These are phyloP conservation scores for Drosophila formosana DNA, from an alignment of 2,888 invertebrate genomes.

Conservation along the genomic window DNA sequence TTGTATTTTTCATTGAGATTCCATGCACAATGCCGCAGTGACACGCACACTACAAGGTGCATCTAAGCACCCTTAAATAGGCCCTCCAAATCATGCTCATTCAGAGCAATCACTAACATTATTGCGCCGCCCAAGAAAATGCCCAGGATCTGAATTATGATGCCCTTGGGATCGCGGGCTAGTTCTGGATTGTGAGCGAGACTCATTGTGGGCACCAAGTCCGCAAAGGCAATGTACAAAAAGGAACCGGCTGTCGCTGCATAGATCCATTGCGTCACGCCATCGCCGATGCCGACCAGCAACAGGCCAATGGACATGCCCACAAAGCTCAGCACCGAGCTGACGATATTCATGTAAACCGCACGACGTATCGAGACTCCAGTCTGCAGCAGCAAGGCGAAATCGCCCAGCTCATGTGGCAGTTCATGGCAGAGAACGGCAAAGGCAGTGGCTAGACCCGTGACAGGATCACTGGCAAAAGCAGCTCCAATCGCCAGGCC, in stretches of 20 bases:
- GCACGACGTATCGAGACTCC: slow-evolving; percentile 91
- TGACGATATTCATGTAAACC: slow-evolving; percentile 90
- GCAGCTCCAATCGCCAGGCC: slow-evolving; percentile 93
- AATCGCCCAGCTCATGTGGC: slow-evolving; percentile 93
- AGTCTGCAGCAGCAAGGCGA: slow-evolving; percentile 91
- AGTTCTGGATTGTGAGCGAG: slow-evolving; percentile 86
- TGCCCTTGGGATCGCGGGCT: slow-evolving; percentile 86
- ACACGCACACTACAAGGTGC: neutral
- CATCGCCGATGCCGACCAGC: slow-evolving; percentile 89
- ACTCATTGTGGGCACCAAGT: slow-evolving; percentile 90
- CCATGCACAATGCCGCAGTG: neutral
- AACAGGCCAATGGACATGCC: slow-evolving; percentile 90
- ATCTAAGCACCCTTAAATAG: slow-evolving; percentile 47
- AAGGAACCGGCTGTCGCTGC: slow-evolving; percentile 93
- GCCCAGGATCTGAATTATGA: slow-evolving; percentile 88
- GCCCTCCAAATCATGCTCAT: slow-evolving; percentile 86
- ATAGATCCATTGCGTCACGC: slow-evolving; percentile 91
- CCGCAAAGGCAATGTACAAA: slow-evolving; percentile 92
- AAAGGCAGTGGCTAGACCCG: slow-evolving; percentile 91
- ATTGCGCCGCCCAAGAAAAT: slow-evolving; percentile 89
- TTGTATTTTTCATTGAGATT: slow-evolving; percentile 48
- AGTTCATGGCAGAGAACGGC: slow-evolving; percentile 93
- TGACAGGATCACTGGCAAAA: slow-evolving; percentile 90
- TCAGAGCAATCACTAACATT: slow-evolving; percentile 91
- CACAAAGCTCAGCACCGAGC: slow-evolving; percentile 91